Conservation (phyloP, 2,888 invertebrate genomes). For the Deilephila porcellus region DNA sequence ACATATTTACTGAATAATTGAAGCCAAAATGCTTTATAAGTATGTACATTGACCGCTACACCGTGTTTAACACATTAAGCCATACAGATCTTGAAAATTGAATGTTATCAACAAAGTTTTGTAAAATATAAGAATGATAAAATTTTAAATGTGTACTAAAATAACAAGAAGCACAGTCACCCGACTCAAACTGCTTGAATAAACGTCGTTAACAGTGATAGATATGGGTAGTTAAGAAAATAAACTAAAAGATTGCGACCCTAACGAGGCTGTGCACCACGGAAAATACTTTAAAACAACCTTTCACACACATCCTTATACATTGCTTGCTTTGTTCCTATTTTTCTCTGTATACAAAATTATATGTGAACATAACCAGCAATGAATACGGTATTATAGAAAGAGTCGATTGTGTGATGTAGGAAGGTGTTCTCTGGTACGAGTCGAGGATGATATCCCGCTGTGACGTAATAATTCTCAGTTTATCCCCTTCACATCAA, state of each 20-base stretch:
- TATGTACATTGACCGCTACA: too few relatives aligned
- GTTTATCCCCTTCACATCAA: slow-evolving; percentile 77
- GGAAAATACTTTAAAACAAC: slow-evolving; percentile 34
- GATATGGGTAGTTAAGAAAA: slow-evolving; percentile 83
- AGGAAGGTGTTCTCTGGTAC: slow-evolving; percentile 54
- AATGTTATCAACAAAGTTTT: background rate
- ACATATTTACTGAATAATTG: too few relatives aligned
- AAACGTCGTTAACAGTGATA: slow-evolving; percentile 85
- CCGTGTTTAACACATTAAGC: background rate
- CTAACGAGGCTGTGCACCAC: slow-evolving; percentile 73
- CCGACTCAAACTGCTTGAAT: slow-evolving; percentile 74
- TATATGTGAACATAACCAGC: slow-evolving; percentile 31
- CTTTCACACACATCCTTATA: slow-evolving; percentile 32
- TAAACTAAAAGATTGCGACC: slow-evolving; percentile 76
- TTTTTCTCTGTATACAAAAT: background rate
- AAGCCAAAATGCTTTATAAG: too few relatives aligned
- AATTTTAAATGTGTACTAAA: background rate
- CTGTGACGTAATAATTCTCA: slow-evolving; percentile 82
- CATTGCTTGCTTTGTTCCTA: slow-evolving; percentile 47
- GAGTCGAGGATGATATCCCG: slow-evolving; percentile 71
- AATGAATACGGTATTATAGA: slow-evolving; percentile 38
- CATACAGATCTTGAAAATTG: background rate
- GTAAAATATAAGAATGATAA: background rate
- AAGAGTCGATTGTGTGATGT: slow-evolving; percentile 15
- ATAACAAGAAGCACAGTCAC: slow-evolving; percentile 51